These are phyloP conservation scores for Scaptomyza hsui DNA, from an alignment of 1,140 invertebrate species.

Conservation along the genomic window DNA sequence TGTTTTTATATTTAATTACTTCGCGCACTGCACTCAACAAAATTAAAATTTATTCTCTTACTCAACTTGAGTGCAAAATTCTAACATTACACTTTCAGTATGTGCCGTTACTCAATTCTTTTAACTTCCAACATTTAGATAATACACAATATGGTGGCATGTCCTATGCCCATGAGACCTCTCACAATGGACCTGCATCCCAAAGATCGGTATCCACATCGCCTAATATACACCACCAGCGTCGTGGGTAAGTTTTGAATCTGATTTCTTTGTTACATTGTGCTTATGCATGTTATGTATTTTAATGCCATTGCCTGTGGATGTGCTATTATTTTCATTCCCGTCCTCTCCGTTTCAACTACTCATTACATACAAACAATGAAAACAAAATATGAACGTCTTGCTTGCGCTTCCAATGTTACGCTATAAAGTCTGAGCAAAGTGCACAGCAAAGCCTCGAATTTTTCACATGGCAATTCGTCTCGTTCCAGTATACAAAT, in stretches of 20 bases:
- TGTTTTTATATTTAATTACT: too few species aligned
- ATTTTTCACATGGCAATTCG: conserved; percentile 83
- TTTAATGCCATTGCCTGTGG: conserved; percentile 39
- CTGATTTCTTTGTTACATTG: neutral
- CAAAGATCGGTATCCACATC: conserved; percentile 75
- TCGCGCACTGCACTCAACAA: conserved; percentile 23
- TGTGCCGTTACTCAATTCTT: neutral
- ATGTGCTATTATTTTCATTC: conserved; percentile 48
- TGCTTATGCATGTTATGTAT: conserved; percentile 27
- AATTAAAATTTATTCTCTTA: conserved; percentile 25
- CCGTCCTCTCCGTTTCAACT: conserved; percentile 3
- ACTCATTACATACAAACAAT: conserved; percentile 22
- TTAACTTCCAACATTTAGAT: conserved; percentile 36
- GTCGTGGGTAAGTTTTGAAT: conserved; percentile 71
- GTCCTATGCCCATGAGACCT: conserved; percentile 61
- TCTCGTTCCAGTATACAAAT: conserved; percentile 84
- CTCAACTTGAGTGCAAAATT: conserved; percentile 27
- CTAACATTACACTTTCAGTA: neutral
- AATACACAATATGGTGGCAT: conserved; percentile 71
- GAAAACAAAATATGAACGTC: conserved; percentile 22
- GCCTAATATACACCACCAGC: conserved; percentile 74
- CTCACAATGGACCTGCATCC: conserved; percentile 56
- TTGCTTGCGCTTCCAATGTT: conserved; percentile 2
- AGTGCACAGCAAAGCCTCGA: conserved; percentile 75
- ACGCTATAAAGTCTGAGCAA: conserved; percentile 56